Base-by-base conservation (phyloP, 1,140 invertebrate species). In the Sinonovacula constricta region DNA sequence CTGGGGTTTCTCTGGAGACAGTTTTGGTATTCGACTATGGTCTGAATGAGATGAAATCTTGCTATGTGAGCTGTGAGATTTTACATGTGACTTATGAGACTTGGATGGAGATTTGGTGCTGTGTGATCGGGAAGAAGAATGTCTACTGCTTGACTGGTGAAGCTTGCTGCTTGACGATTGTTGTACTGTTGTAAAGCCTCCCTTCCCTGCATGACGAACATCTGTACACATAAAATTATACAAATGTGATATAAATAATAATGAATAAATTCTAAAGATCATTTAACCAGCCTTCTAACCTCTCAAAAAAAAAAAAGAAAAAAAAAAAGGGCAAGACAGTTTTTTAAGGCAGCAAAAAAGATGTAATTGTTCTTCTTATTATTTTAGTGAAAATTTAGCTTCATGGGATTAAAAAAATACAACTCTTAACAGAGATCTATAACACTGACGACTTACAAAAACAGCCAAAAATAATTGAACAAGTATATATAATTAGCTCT, bases 51-150 rank as follows among this genome's bases (percentile, higher is more conserved):
- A 7, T 45, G 39, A 7, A 7, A 10, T 45, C 7, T 18, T 45
- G 39, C 18, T 7, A 45, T 45, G 39, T 7, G 45, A 39, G n/a
- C 28, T 2, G 26, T 72, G 69, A 31, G 69, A 59, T 51, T 72
- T 72, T 60, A 36, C 45, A 14, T 56, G 39, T 51, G 71, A 75
- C 18, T 54, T 7, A 18, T 45, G 39, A 45, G 39, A 45, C 39
- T 45, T 45, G 39, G 39, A 45, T 7, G 39, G 71, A 65, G 71
- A 63, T 75, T 75, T 75, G 22, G 71, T 34, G 54, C 65, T 59
- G 39, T 59, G 67, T 67, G 66, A 66, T 36, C 51, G 67, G 36
- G 72, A 76, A 54, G 67, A 62, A 59, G 72, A 76, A 34, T 67
- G 72, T 45, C 34, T 49, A 67, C 62, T 67, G n/a, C 59, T 54